Evolutionary conservation across 1,140 invertebrate species (phyloP), one percentile per base, ranked within the genome.

Genomic region (Neodiprion virginianus): DNA sequence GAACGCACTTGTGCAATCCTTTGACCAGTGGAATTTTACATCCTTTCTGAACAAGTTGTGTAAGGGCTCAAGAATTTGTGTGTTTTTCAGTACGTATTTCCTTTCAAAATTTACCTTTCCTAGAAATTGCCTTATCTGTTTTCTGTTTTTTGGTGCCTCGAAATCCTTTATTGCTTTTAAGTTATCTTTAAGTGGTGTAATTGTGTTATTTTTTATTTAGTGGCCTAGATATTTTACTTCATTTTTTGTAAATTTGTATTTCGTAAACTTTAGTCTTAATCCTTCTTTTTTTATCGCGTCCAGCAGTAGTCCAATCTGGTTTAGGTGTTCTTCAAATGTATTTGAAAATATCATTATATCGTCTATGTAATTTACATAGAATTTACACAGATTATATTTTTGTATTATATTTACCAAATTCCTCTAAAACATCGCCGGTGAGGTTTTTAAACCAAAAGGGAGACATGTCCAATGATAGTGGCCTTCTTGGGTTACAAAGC

Each of bases 341-440:
- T 74, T 48, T 40, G 79, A 83, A 75, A 77, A 78, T 65, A 79
- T 79, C 40, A 79, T 67, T 48, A 77, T 17, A 75, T 67, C n/a
- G 48, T 70, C 71, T 74, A 78, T 80, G 76, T 73, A 83, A 71
- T 75, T 80, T 12, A 76, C 69, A 17, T 68, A 48, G 72, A 79
- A 83, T 1, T 71, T 48, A 50, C 66, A 50, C 12, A 81, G 49
- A 10, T 79, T 77, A 68, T 82, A 28, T 75, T 79, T 79, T 77
- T 74, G 78, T 48, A 82, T 72, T 48, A 81, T 79, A 67, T 71
- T 78, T 21, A 10, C 28, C 69, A 80, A 66, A 49, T 79, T 76
- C 8, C 82, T 74, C 77, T 85, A 83, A 75, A 84, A 86, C 28
- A 83, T 85, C 40, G 79, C 78, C 53, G 83, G 80, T 17, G 17